phyloP scores from a whole-genome alignment of 2,888 invertebrate genomes.

The Hymenopus coronatus region DNA sequence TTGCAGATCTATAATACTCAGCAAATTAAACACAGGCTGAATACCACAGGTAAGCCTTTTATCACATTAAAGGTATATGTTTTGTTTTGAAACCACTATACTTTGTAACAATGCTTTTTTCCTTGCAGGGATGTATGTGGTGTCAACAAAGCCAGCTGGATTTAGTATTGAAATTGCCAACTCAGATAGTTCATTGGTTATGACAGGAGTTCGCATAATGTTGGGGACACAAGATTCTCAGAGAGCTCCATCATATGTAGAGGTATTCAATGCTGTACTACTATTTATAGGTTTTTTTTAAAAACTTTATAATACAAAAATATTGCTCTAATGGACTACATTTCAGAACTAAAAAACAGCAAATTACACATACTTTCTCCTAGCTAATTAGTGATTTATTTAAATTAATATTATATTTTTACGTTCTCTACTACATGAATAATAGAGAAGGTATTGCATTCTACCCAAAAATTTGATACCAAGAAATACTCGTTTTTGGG shows the following conservation, averaged over 20 bases:
- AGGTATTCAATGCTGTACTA: conserved; percentile 47
- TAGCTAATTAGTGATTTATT: too few species aligned
- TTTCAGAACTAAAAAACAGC: too few species aligned
- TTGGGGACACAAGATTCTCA: conserved; percentile 81
- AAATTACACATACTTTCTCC: too few species aligned
- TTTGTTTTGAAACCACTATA: not conserved
- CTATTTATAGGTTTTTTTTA: too few species aligned
- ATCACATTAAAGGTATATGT: not conserved
- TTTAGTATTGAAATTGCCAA: conserved; percentile 87
- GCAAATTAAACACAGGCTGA: conserved; percentile 88
- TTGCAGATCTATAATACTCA: conserved; percentile 91
- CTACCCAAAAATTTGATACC: too few species aligned
- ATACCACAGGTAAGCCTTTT: conserved; percentile 53
- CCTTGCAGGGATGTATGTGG: conserved; percentile 80
- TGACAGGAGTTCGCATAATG: conserved; percentile 82
- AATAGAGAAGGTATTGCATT: too few species aligned
- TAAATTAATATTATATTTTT: too few species aligned
- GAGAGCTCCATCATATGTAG: conserved; percentile 73
- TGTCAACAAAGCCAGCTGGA: conserved; percentile 85
- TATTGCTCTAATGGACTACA: too few species aligned
- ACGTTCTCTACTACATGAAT: too few species aligned
- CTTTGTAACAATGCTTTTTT: conserved; percentile 34
- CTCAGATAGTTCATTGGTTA: conserved; percentile 75
- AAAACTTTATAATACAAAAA: too few species aligned
- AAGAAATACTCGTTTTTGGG: too few species aligned